phyloP scores from a whole-genome alignment of 2,113 vertebrate species.

The Macroglossus sobrinus region DNA sequence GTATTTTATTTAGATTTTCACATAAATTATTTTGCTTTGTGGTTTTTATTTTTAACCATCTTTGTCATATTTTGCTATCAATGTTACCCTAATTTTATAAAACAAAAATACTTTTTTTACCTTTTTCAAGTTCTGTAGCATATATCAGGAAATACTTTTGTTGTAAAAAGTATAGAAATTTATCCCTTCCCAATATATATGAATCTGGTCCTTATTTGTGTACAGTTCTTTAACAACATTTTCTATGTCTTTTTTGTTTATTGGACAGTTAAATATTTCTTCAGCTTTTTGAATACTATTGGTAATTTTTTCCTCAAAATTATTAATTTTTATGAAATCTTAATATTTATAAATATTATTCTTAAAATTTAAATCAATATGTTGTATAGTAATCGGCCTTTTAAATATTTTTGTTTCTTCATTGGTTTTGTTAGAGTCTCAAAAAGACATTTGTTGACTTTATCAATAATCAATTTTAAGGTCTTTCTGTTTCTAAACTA shows the following conservation, averaged over 20 bases:
- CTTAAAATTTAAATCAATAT: neutral
- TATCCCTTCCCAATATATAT: neutral
- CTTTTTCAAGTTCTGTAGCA: neutral
- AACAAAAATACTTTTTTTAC: neutral
- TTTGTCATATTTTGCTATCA: neutral
- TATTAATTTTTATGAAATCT: neutral
- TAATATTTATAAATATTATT: neutral
- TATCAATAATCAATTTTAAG: neutral
- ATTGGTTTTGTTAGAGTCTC: neutral
- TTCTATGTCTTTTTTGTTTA: neutral
- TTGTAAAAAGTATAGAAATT: neutral
- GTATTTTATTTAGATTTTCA: slow-evolving; percentile 8
- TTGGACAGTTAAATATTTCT: neutral
- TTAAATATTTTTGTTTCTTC: neutral
- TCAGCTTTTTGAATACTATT: neutral
- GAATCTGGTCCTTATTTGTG: neutral
- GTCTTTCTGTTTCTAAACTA: neutral
- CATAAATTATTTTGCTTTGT: neutral
- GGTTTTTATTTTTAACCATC: neutral
- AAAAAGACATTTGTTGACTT: neutral
- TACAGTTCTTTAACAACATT: neutral
- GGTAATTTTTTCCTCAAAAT: neutral
- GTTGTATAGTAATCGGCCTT: neutral
- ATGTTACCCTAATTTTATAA: neutral
- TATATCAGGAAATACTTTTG: neutral